Evolutionary conservation across 2,888 invertebrate genomes (phyloP), one percentile per base, ranked within the genome.

Genomic region (Herminia tarsipennalis): DNA sequence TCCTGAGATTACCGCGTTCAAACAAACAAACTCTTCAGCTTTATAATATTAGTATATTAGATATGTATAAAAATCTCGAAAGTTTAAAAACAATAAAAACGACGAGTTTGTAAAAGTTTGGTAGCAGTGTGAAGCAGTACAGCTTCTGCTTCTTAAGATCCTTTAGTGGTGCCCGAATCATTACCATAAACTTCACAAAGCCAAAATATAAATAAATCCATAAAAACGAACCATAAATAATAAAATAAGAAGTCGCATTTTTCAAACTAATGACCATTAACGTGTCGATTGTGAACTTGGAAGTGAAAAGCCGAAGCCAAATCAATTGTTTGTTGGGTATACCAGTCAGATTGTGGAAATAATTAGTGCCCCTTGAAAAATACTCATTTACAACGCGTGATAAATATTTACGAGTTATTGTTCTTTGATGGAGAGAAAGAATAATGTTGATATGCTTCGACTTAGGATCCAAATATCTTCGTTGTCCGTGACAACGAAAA

Each of bases 361-460:
- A 89, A 90, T 90, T 90, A 90, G 87, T 86, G 82, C 80, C 78
- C 74, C 78, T 83, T 86, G 79, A 88, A 89, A 89, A 88, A 89
- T 85, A 68, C 78, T 81, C 83, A 87, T 88, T 89, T 87, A 85
- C 79, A 82, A 85, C 81, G 86, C 83, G 86, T 86, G 86, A 86
- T 91, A 91, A 90, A 89, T 78, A 73, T 91, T 91, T 91, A 91
- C 86, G 90, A 88, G 86, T 86, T 81, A 89, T 91, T 91, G 89
- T 91, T 89, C 83, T 51, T 67, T 58, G 69, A 70, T 69, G 70
- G 60, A 30, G 66, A 35, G 74, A 66, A 76, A 75, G 75, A 72
- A 64, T 76, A 63, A 41, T 62, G 53, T 75, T 77, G 85, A 83
- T 61, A 57, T 37, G 41, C 27, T 27, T 40, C 9, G 1, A 13